Conservation (phyloP, 2,888 invertebrate genomes). For the Ormyrus pomaceus region DNA sequence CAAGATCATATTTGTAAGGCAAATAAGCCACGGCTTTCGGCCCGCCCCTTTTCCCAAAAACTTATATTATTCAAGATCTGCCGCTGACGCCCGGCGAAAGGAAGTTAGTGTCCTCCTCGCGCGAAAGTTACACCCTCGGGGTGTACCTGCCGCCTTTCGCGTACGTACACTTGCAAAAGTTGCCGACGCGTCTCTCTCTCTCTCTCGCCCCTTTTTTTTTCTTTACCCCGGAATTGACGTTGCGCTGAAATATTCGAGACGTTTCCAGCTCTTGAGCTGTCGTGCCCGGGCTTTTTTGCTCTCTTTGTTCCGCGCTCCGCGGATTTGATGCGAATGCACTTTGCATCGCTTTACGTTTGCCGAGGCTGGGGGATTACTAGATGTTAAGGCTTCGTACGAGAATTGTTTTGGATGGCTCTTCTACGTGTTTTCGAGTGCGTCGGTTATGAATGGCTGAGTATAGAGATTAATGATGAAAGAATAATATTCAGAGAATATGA, state of each 20-base stretch:
- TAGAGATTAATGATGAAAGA: too few relatives aligned
- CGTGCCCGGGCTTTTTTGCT: not conserved
- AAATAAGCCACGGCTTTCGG: conserved; percentile 3
- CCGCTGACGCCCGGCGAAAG: not conserved
- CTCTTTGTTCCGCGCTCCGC: too few relatives aligned
- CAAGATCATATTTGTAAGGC: conserved; percentile 39
- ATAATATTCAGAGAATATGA: too few relatives aligned
- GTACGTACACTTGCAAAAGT: not conserved
- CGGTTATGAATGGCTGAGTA: too few relatives aligned
- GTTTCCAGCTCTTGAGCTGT: not conserved
- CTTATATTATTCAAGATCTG: conserved; percentile 44
- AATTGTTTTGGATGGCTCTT: too few relatives aligned
- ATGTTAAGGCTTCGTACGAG: too few relatives aligned
- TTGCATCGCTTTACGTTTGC: too few relatives aligned
- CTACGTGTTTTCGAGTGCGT: too few relatives aligned
- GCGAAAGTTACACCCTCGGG: not conserved
- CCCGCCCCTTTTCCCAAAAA: conserved; percentile 1
- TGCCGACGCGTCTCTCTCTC: not conserved
- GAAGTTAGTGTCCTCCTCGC: conserved; percentile 1
- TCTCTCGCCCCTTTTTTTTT: not conserved
- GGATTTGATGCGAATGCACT: too few relatives aligned
- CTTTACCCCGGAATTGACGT: not conserved
- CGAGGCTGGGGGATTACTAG: too few relatives aligned
- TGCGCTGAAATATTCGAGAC: conserved; percentile 5
- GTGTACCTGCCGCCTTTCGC: not conserved